Base-by-base conservation (phyloP, 2,113 vertebrate species). In the Odocoileus hemionus region DNA sequence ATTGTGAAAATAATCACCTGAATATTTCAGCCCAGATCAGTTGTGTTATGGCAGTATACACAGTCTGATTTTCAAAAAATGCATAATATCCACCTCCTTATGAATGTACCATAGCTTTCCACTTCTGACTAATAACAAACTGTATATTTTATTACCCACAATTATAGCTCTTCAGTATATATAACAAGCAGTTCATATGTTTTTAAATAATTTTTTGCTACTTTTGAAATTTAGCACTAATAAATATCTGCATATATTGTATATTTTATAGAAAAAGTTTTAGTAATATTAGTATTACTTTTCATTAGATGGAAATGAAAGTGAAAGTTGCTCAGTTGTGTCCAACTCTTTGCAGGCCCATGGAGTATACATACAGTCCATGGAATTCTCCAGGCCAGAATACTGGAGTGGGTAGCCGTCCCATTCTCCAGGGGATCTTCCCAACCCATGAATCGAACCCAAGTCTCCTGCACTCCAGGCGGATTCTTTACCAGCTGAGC, bases 1-100 rank as follows among this genome's bases (percentile, higher is more conserved):
- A 87, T 36, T 13, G 12, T 39, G 19, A 28, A 55, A 57, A 60
- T 39, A 83, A 58, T 25, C 25, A 54, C 80, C 23, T 4, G 4
- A 79, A 11, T 79, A 26, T 89, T 96, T 86, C 58, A 95, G n/a
- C 10, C 23, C n/a, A 74, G 16, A 57, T 91, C 43, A 60, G 11
- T 19, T 89, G 64, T 76, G 5, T 74, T 26, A 58, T 8, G n/a
- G 28, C 6, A 54, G 7, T 64, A n/a, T 3, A 55, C 3, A 76
- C 7, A 90, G 43, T 76, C 25, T 86, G 45, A 86, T 84, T 95
- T 95, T 94, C 28, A 86, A 85, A 96, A 43, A 7, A 47, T n/a
- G 30, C 23, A 6, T 17, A 33, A 45, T 74, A 57, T 11, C n/a
- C 25, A 83, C 39, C 89, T 52, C 26, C 0, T 82, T 64, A 79